These are phyloP conservation scores for Alligator sinensis DNA, from an alignment of 2,113 vertebrate species.

Conservation along the genomic window DNA sequence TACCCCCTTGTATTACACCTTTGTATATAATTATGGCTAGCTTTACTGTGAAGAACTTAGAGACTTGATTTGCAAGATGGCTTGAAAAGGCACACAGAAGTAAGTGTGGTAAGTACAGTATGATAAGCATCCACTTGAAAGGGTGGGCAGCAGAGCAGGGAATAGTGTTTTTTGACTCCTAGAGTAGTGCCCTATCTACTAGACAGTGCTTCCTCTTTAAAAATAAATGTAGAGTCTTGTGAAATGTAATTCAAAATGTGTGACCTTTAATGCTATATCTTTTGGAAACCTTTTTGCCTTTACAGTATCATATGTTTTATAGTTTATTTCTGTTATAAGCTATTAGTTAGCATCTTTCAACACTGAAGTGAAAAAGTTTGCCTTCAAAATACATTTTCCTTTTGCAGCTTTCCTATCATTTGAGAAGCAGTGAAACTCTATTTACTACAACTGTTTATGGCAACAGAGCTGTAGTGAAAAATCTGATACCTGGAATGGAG, in stretches of 20 bases:
- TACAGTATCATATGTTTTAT: neutral
- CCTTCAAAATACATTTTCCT: neutral
- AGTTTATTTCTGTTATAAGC: neutral
- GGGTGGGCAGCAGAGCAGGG: neutral
- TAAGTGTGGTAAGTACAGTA: neutral
- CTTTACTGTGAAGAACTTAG: neutral
- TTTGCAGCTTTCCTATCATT: slow-evolving; percentile 79
- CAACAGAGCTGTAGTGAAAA: slow-evolving; percentile 78
- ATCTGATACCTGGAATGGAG: slow-evolving; percentile 82
- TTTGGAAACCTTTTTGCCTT: neutral
- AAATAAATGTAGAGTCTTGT: neutral
- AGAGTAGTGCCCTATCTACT: neutral
- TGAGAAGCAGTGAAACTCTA: slow-evolving; percentile 61
- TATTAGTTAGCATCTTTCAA: neutral
- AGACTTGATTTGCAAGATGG: neutral
- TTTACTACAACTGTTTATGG: slow-evolving; percentile 51
- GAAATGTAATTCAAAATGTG: neutral
- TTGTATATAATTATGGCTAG: neutral
- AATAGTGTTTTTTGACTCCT: neutral
- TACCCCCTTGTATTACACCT: neutral
- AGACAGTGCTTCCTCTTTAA: neutral
- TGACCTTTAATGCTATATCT: neutral
- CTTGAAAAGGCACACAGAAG: neutral
- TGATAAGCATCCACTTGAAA: neutral
- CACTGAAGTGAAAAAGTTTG: neutral